Conservation (phyloP, 1,140 invertebrate species). For the Drosophila fuyamai region DNA sequence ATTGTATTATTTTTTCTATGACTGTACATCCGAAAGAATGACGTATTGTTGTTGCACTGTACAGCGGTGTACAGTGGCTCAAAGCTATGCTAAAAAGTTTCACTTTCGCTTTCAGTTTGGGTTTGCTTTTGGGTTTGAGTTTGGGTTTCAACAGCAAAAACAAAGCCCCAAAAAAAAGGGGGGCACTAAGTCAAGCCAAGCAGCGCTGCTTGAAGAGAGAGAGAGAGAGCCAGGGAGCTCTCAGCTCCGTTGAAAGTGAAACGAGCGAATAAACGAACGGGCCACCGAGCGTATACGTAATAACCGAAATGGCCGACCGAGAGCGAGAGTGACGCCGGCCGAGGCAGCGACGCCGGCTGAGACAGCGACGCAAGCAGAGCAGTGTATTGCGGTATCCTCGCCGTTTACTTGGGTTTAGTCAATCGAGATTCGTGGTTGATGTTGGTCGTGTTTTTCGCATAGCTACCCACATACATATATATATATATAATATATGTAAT, state of each 20-base stretch:
- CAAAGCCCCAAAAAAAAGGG: slow-evolving; percentile 59
- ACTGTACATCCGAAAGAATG: slow-evolving; percentile 45
- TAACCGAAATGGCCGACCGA: slow-evolving; percentile 56
- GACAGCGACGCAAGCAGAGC: slow-evolving; percentile 31
- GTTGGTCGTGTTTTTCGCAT: slow-evolving; percentile 84
- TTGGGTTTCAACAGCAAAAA: slow-evolving; percentile 67
- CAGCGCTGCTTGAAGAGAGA: slow-evolving; percentile 46
- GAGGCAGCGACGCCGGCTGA: slow-evolving; percentile 12
- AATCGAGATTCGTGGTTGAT: slow-evolving; percentile 85
- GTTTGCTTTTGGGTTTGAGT: slow-evolving; percentile 30
- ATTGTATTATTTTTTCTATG: not conserved
- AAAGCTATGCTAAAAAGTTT: slow-evolving; percentile 77
- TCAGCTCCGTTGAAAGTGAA: slow-evolving; percentile 69
- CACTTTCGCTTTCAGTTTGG: slow-evolving; percentile 78
- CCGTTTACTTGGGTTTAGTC: slow-evolving; percentile 84
- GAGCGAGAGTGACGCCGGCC: slow-evolving; percentile 69
- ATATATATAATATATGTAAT: slow-evolving; percentile 7
- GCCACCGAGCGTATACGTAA: slow-evolving; percentile 67
- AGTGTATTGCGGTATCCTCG: slow-evolving; percentile 84
- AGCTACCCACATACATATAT: slow-evolving; percentile 50
- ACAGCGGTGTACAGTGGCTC: slow-evolving; percentile 60
- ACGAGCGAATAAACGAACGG: slow-evolving; percentile 31
- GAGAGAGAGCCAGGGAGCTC: slow-evolving; percentile 20
- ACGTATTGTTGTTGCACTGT: slow-evolving; percentile 36
- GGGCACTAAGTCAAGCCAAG: slow-evolving; percentile 74